These are phyloP conservation scores for Drosophila elegans DNA, from an alignment of 1,140 invertebrate species.

Conservation along the genomic window DNA sequence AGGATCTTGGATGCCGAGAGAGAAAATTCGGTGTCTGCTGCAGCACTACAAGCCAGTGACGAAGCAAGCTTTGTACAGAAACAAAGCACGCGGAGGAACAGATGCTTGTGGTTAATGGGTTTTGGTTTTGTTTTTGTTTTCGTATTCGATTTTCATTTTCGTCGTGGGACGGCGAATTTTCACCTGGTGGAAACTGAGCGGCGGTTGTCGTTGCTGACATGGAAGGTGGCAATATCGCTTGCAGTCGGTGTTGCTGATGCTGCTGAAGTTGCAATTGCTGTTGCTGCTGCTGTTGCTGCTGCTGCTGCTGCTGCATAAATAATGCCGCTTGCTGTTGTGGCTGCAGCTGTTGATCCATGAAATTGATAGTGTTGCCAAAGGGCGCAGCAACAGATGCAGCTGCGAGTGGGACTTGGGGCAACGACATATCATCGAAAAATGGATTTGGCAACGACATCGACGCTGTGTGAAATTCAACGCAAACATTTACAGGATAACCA, in stretches of 20 bases:
- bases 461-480: slow-evolving; percentile 55
- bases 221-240: slow-evolving; percentile 11
- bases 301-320: slow-evolving; percentile 50
- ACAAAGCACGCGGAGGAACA: slow-evolving; percentile 56
- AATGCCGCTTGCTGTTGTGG: slow-evolving; percentile 40
- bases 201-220: slow-evolving; percentile 34
- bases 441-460: slow-evolving; percentile 75
- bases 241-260: slow-evolving; percentile 42
- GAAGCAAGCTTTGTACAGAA: slow-evolving; percentile 68
- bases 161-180: slow-evolving; percentile 37
- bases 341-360: slow-evolving; percentile 46
- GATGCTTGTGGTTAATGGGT: slow-evolving; percentile 36
- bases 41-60: slow-evolving; percentile 62
- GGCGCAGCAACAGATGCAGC: slow-evolving; percentile 37
- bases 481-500: slow-evolving; percentile 39
- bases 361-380: slow-evolving; percentile 42
- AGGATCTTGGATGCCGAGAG: slow-evolving; percentile 22
- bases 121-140: background rate
- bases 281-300: slow-evolving; percentile 23
- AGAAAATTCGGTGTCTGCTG: slow-evolving; percentile 10
- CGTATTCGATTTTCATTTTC: slow-evolving; percentile 1
- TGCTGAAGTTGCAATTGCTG: slow-evolving; percentile 20
- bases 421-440: slow-evolving; percentile 74
- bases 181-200: slow-evolving; percentile 69
- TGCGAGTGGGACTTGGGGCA: slow-evolving; percentile 37